Evolutionary conservation across 2,888 invertebrate genomes (phyloP), one percentile per base, ranked within the genome.

Genomic region (Rhamphomyia laevipes): DNA sequence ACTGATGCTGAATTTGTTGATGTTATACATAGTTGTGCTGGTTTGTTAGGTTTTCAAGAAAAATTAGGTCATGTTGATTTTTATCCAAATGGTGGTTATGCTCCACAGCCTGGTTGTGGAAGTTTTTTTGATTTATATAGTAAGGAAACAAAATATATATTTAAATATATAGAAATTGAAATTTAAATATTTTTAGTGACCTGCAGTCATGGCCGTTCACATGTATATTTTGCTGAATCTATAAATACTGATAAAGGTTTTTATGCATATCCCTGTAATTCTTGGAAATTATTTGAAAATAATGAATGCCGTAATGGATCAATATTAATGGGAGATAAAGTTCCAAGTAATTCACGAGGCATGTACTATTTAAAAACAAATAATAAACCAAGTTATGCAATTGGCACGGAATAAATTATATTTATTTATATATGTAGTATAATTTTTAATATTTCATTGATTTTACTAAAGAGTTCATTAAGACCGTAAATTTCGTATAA

Each of bases 1-100:
- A 74, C 71, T 3, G 85, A 86, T 62, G 86, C 85, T 0, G 66
- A 73, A 18, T 86, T 84, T 59, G 86, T 82, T 27, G 86, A 86
- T 61, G 76, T 85, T 1, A 81, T 86, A 46, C 86, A 87, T 60
- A 83, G 83, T 1, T 80, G 80, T 57, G 78, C 76, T 1, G 85
- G 84, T 0, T 70, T 78, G 41, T 71, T 78, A 33, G 85, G 85
- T 0, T 68, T 65, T 47, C 59, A 61, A 6, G 64, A 62, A 18
- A 64, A 82, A 5, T 72, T 82, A 16, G 86, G 86, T 0, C 77
- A 84, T 60, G 80, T 64, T 0, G 86, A 86, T 65, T 86, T 84
- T 61, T 86, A 82, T 67, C 86, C 86, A 1, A 86, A 86, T 62
- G 77, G 77, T 13, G 86, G 86, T 0, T 63, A 61, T 17, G 73